Evolutionary conservation across 2,797 vertebrate species (phyloP).

Genomic region (Pangasius macronema): DNA sequence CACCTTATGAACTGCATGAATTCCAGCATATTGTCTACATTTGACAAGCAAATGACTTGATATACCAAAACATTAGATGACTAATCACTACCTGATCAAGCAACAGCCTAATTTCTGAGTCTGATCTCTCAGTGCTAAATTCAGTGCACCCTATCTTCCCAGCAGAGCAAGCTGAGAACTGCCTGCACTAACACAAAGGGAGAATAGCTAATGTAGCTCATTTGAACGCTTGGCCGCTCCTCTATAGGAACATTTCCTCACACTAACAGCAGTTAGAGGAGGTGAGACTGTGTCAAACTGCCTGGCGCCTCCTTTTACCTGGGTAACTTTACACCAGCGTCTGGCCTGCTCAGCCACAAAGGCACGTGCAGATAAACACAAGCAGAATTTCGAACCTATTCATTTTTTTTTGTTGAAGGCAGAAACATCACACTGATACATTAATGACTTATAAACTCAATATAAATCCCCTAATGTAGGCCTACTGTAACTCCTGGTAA

Average conservation of each 20-base stretch:
- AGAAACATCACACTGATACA: conserved; percentile 21
- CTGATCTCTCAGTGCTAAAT: conserved; percentile 50
- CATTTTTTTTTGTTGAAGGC: conserved; percentile 36
- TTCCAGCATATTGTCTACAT: not conserved
- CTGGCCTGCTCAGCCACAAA: conserved; percentile 50
- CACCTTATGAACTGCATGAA: not conserved
- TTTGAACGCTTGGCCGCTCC: conserved; percentile 71
- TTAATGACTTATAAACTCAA: not conserved
- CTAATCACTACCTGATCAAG: not conserved
- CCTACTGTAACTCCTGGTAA: not conserved
- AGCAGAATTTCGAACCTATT: conserved; percentile 40
- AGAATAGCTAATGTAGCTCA: conserved; percentile 77
- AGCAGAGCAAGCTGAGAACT: conserved; percentile 78
- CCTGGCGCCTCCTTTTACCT: conserved; percentile 75
- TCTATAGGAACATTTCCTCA: conserved; percentile 74
- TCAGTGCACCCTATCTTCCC: conserved; percentile 54
- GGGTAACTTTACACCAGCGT: conserved; percentile 59
- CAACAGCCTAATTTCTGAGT: conserved; percentile 2
- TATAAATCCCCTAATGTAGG: conserved; percentile 3
- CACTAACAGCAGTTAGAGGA: conserved; percentile 69
- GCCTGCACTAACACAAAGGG: conserved; percentile 72
- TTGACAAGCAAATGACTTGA: conserved; percentile 11
- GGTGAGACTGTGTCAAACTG: conserved; percentile 71
- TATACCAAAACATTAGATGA: not conserved
- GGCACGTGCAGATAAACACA: conserved; percentile 52